These are phyloP conservation scores for Chloropsis cyanopogon DNA, from an alignment of 2,113 vertebrate species.

Conservation along the genomic window DNA sequence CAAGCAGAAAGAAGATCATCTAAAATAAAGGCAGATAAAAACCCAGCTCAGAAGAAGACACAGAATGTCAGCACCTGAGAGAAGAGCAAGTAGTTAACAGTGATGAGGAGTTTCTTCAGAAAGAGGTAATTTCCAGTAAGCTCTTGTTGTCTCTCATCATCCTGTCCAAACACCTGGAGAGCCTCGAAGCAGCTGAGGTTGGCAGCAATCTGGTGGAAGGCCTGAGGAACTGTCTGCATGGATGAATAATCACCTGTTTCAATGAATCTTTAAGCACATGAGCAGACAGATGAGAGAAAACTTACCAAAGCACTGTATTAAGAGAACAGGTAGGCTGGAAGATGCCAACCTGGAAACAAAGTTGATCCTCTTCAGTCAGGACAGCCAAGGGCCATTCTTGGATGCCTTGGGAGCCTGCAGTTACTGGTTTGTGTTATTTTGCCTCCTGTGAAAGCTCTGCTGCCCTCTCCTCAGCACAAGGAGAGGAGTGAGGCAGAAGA, in stretches of 20 bases:
- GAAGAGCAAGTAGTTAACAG: neutral
- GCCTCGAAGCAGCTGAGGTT: neutral
- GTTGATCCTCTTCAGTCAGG: no score
- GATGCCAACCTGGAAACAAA: neutral
- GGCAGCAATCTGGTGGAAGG: slow-evolving; percentile 7
- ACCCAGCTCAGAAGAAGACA: neutral
- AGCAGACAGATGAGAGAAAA: neutral
- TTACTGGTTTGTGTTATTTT: neutral
- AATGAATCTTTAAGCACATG: neutral
- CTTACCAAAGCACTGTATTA: neutral
- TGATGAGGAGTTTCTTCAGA: neutral
- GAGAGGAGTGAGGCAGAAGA: neutral
- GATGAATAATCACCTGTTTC: neutral
- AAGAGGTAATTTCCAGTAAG: neutral
- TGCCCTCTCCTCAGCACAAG: neutral
- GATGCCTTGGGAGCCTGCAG: neutral
- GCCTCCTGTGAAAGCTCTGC: neutral
- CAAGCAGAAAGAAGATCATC: neutral
- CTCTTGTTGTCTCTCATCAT: neutral
- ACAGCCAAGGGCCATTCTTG: no score
- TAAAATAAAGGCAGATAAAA: neutral
- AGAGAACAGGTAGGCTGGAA: neutral
- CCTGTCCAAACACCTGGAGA: neutral
- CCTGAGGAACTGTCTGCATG: neutral
- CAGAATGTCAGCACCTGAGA: neutral